Percentiles rank a stretch among this genome's conserved stretches.
These are phyloP conservation scores for Allacma fusca DNA, from an alignment of 2,888 invertebrate genomes.

Conservation along the genomic window DNA sequence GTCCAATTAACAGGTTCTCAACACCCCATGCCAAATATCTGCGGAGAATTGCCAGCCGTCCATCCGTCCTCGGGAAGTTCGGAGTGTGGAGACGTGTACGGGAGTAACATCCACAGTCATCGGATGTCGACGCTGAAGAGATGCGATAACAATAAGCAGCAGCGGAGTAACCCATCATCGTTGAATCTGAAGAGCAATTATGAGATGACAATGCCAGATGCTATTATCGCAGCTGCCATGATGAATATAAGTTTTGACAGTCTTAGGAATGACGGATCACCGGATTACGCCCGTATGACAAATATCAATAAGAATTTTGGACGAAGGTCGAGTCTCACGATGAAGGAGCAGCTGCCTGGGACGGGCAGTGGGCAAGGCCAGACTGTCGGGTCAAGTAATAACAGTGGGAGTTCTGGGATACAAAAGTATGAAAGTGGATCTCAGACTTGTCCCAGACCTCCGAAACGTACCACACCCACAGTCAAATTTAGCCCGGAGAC, in stretches of 20 bases:
- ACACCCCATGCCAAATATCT: slow-evolving; percentile 60
- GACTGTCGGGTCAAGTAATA: slow-evolving; percentile 13
- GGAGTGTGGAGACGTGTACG: slow-evolving; percentile 54
- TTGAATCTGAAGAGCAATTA: slow-evolving; percentile 46
- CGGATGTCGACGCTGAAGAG: slow-evolving; percentile 40
- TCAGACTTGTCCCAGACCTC: slow-evolving; percentile 58
- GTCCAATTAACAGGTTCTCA: slow-evolving; percentile 52
- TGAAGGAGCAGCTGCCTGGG: slow-evolving; percentile 53
- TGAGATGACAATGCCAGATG: slow-evolving; percentile 61
- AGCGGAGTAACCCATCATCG: slow-evolving; percentile 26
- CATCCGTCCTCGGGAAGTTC: slow-evolving; percentile 52
- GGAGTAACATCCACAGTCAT: slow-evolving; percentile 40
- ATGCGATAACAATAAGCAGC: slow-evolving; percentile 38
- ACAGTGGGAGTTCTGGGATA: background rate
- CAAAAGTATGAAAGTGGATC: slow-evolving; percentile 55
- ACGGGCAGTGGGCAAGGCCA: slow-evolving; percentile 23
- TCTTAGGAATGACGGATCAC: slow-evolving; percentile 43
- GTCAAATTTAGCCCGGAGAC: slow-evolving; percentile 60
- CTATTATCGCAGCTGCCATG: slow-evolving; percentile 59
- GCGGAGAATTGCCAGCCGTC: slow-evolving; percentile 58
- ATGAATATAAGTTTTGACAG: slow-evolving; percentile 59
- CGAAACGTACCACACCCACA: slow-evolving; percentile 58
- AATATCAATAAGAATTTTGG: slow-evolving; percentile 43
- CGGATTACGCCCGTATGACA: slow-evolving; percentile 44
- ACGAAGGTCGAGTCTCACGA: slow-evolving; percentile 58